Evolutionary conservation across 2,888 invertebrate species (phyloP).

Genomic region (Drosophila mimica): DNA sequence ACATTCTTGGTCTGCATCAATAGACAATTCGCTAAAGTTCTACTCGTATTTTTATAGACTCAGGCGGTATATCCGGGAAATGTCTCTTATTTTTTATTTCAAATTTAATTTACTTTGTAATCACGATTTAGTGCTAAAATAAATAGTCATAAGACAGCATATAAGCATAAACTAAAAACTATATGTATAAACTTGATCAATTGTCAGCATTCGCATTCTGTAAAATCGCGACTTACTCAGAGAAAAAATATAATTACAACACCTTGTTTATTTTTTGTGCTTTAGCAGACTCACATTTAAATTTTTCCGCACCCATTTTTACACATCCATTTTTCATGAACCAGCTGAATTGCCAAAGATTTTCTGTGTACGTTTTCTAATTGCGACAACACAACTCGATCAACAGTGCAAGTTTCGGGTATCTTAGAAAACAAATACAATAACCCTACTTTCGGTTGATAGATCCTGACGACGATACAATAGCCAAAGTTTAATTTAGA

Average conservation of each 20-base stretch:
- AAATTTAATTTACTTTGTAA: neutral
- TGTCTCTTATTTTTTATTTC: neutral
- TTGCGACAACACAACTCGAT: neutral
- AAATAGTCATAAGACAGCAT: neutral
- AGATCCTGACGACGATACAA: neutral
- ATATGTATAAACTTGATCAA: neutral
- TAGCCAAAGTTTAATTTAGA: neutral
- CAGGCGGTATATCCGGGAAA: neutral
- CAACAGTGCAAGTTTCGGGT: neutral
- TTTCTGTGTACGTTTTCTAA: neutral
- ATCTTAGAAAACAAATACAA: neutral
- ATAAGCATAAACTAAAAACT: no score
- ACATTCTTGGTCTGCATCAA: no score
- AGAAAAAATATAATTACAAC: neutral
- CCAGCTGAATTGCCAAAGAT: neutral
- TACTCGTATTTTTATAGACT: neutral
- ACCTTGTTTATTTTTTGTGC: neutral
- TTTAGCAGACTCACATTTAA: neutral
- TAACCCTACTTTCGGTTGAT: neutral
- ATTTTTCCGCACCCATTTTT: neutral
- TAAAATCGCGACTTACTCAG: neutral
- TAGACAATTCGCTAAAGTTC: neutral
- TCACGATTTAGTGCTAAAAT: neutral
- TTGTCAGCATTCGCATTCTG: neutral
- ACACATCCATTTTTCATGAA: neutral